Evolutionary conservation across 2,797 vertebrate genomes (phyloP).

Genomic region (Notamacropus eugenii): DNA sequence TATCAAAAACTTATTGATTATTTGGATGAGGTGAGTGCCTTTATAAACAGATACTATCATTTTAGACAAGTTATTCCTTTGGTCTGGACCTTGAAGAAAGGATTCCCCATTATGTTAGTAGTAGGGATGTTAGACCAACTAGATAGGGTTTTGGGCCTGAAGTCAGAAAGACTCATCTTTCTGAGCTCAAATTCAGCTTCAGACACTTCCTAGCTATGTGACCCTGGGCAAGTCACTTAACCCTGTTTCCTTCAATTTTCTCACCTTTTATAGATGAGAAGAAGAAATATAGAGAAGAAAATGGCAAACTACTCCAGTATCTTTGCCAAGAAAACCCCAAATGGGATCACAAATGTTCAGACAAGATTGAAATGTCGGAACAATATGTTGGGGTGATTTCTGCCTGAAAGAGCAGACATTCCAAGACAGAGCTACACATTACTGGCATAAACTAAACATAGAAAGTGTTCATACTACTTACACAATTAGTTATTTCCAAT

Average conservation of each 20-base stretch:
- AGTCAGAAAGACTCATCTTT: background rate
- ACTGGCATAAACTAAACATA: background rate
- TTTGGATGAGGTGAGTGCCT: constrained; percentile 35
- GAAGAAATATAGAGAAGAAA: background rate
- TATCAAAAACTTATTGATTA: constrained; percentile 42
- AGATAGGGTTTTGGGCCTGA: background rate
- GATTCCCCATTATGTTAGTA: constrained; percentile 16
- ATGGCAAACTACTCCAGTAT: background rate
- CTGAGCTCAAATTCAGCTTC: background rate
- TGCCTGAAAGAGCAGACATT: background rate
- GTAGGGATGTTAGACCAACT: background rate
- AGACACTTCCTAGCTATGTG: background rate
- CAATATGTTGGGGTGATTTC: background rate
- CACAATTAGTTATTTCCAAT: constrained; percentile 46
- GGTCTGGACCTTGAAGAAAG: constrained; percentile 34
- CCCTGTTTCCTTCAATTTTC: background rate
- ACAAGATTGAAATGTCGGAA: background rate
- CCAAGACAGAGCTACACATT: background rate
- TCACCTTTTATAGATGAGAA: background rate
- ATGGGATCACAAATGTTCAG: background rate
- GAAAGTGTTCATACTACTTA: constrained; percentile 17
- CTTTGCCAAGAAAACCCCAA: background rate
- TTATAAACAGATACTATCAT: constrained; percentile 35
- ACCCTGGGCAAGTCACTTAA: background rate
- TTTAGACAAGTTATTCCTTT: constrained; percentile 30